Evolutionary conservation across 2,797 vertebrate genomes (phyloP), one percentile per base, ranked within the genome.

Genomic region (Parauchenoglanis ngamensis): DNA sequence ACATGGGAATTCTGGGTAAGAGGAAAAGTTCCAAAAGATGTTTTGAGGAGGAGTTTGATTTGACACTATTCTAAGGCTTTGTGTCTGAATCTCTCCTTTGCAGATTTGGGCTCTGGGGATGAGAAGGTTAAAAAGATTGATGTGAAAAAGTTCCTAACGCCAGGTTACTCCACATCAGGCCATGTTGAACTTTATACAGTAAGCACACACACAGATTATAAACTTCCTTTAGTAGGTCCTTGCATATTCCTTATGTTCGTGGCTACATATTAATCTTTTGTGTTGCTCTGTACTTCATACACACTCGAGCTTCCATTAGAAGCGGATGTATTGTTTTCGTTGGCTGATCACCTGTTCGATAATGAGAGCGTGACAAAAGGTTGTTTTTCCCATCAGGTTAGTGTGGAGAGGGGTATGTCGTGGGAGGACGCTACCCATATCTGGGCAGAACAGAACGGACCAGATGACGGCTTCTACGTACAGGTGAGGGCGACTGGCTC

Each of bases 1-100:
- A 99, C 91, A 99, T 99, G 98, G 98, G 98, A 86, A 99, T 99
- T 93, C 94, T 99, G 25, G 98, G 98, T 98, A 94, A 95, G 82
- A 49, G 17, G 13, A 46, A 81, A 0, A 10, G 3, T 54, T 68
- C 19, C 5, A 25, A 25, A 56, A 25, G 6, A 12, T 10, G 31
- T 76, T 68, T 31, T 12, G 31, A 28, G 8, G 6, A 4, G n/a
- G 15, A 46, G 25, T 6, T 15, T 40, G 44, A 4, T 25, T 61
- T 59, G 21, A 28, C 23, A 8, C 13, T 25, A 13, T 52, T 78
- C 7, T 86, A 28, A 72, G 13, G 49, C 23, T 28, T 68, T 31
- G 1, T 82, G 6, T 67, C 11, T n/a, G 13, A 75, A 72, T 52
- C 2, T 3, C 1, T 56, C 23, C 57, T 44, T 79, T 2, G 12